Percentiles rank a stretch among this genome's conserved stretches.
phyloP scores from a whole-genome alignment of 2,797 vertebrate species.

The Phaenicophaeus curvirostris region DNA sequence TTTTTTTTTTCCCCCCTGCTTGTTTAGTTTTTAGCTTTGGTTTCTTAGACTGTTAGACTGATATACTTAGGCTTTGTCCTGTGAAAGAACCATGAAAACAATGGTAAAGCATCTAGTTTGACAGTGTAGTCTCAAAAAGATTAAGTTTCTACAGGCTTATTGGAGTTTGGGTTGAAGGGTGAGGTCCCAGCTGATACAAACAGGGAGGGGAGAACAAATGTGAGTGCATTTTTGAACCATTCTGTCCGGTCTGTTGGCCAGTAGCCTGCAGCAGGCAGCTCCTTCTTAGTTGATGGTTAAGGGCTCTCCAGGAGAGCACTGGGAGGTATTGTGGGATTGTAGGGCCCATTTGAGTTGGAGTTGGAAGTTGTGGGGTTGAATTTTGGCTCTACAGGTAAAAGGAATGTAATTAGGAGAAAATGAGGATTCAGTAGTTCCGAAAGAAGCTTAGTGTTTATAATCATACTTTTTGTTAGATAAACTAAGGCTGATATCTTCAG shows the following conservation, averaged over 20 bases:
- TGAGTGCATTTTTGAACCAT: not conserved
- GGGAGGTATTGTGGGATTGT: accelerated
- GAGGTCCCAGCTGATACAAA: not conserved
- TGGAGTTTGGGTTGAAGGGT: not conserved
- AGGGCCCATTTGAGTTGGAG: not conserved
- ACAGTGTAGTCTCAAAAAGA: not conserved
- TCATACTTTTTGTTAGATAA: accelerated
- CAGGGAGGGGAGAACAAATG: not conserved
- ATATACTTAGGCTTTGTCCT: not conserved
- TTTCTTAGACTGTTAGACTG: not conserved
- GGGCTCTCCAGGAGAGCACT: not conserved
- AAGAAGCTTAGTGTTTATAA: not conserved
- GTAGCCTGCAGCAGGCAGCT: not conserved
- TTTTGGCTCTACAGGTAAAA: not conserved
- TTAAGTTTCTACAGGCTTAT: accelerated
- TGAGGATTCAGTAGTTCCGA: not conserved
- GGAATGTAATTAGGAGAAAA: not conserved
- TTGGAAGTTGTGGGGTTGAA: not conserved
- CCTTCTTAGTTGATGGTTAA: not conserved
- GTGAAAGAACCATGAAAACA: not conserved
- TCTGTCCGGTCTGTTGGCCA: not conserved
- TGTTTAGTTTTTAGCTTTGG: not conserved
- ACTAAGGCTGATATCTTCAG: not conserved
- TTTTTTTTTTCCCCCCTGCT: not conserved
- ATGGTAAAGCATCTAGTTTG: not conserved